Percentiles rank a stretch among this genome's conserved stretches.
These are phyloP conservation scores for Myotis planiceps DNA, from an alignment of 2,797 vertebrate genomes.

Conservation along the genomic window DNA sequence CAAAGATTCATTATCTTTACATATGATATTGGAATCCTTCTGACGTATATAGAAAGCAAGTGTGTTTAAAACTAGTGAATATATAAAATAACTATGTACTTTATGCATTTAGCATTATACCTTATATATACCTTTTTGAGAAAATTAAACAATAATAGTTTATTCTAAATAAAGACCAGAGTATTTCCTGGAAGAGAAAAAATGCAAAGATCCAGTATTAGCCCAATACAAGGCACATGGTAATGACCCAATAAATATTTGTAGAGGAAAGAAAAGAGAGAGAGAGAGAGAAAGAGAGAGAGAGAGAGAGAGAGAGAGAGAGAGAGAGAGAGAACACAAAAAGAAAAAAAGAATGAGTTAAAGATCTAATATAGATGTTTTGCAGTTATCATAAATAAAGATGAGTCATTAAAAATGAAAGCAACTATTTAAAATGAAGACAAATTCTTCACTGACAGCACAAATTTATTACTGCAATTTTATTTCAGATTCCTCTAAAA, in stretches of 20 bases:
- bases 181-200: background rate
- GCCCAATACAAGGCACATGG: background rate
- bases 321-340: background rate
- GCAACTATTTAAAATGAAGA: slow-evolving; percentile 25
- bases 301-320: background rate
- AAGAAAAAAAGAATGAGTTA: background rate
- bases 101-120: background rate
- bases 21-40: background rate
- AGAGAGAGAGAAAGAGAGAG: background rate
- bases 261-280: background rate
- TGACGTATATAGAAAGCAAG: background rate
- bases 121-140: background rate
- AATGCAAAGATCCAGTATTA: background rate
- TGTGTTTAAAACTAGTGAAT: slow-evolving; percentile 36
- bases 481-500: slow-evolving; percentile 37
- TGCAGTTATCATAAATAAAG: slow-evolving; percentile 43
- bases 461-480: slow-evolving; percentile 52
- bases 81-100: background rate
- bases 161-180: background rate
- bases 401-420: slow-evolving; percentile 64
- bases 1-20: slow-evolving; percentile 1
- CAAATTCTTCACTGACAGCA: slow-evolving; percentile 51
- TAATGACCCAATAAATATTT: background rate
- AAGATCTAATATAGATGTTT: slow-evolving; percentile 4
- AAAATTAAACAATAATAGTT: slow-evolving; percentile 7